These are phyloP conservation scores for Branchellion lobata DNA, from an alignment of 2,888 invertebrate genomes.

Conservation along the genomic window DNA sequence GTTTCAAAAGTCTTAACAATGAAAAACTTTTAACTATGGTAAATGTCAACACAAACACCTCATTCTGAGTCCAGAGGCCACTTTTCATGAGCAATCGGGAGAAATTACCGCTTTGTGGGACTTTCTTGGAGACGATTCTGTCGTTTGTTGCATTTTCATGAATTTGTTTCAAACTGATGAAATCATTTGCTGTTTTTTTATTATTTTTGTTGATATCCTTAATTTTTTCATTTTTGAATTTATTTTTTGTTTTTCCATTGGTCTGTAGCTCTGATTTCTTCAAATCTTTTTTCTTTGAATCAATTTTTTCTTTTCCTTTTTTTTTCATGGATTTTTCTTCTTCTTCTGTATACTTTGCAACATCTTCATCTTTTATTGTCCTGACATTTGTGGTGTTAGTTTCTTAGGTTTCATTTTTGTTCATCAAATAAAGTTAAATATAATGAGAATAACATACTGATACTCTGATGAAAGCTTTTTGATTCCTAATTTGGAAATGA, in stretches of 20 bases:
- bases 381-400: too few relatives aligned
- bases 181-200: neutral
- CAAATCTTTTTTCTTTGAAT: neutral
- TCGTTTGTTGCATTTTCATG: neutral
- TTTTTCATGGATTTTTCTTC: neutral
- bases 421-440: neutral
- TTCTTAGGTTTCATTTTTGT: neutral
- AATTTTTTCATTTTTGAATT: neutral
- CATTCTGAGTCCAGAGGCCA: slow-evolving; percentile 4
- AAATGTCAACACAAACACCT: neutral
- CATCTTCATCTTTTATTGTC: neutral
- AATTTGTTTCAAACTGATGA: too few relatives aligned
- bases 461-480: neutral
- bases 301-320: neutral
- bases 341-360: neutral
- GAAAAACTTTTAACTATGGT: too few relatives aligned
- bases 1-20: too few relatives aligned
- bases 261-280: neutral
- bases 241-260: neutral
- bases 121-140: neutral
- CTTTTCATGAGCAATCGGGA: neutral
- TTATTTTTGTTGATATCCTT: neutral
- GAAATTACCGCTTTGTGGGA: too few relatives aligned
- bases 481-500: slow-evolving; percentile 6
- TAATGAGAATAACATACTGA: neutral